Evolutionary conservation across 2,888 invertebrate species (phyloP).

Genomic region (Herminia tarsipennalis): DNA sequence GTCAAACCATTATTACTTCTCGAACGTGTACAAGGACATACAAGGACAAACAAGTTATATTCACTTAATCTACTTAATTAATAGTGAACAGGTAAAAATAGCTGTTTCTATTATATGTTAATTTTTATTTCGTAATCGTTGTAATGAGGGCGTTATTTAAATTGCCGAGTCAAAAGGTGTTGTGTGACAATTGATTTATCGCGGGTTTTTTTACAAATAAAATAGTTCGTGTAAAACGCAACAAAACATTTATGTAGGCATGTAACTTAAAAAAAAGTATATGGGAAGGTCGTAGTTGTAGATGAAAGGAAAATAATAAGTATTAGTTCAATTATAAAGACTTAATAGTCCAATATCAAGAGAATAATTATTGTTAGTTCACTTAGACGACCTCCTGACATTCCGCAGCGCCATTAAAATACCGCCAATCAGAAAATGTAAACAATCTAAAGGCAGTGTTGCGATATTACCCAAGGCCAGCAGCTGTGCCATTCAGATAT

Average conservation of each 20-base stretch:
- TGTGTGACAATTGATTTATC: constrained; percentile 21
- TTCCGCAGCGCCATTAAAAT: not conserved
- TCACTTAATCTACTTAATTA: constrained; percentile 15
- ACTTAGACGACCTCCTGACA: too few species aligned
- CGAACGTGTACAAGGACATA: too few species aligned
- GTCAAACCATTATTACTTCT: too few species aligned
- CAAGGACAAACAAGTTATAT: too few species aligned
- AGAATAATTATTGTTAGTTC: too few species aligned
- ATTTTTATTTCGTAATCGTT: constrained; percentile 31
- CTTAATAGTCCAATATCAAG: too few species aligned
- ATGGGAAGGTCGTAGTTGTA: too few species aligned
- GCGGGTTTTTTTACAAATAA: constrained; percentile 6
- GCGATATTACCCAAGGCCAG: constrained; percentile 10
- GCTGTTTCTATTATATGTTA: constrained; percentile 36
- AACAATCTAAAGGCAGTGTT: constrained; percentile 1
- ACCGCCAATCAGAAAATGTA: not conserved
- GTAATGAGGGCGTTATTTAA: constrained; percentile 24
- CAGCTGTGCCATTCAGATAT: constrained; percentile 14
- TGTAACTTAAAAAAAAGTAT: too few species aligned
- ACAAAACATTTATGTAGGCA: too few species aligned
- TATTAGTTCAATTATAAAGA: not conserved
- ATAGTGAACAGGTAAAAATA: constrained; percentile 13
- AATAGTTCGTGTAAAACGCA: not conserved
- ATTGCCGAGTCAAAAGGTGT: constrained; percentile 12
- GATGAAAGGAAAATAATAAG: not conserved